Percentiles rank a stretch among this genome's conserved stretches.
phyloP scores from a whole-genome alignment of 2,888 invertebrate species.

The Agrochola litura region DNA sequence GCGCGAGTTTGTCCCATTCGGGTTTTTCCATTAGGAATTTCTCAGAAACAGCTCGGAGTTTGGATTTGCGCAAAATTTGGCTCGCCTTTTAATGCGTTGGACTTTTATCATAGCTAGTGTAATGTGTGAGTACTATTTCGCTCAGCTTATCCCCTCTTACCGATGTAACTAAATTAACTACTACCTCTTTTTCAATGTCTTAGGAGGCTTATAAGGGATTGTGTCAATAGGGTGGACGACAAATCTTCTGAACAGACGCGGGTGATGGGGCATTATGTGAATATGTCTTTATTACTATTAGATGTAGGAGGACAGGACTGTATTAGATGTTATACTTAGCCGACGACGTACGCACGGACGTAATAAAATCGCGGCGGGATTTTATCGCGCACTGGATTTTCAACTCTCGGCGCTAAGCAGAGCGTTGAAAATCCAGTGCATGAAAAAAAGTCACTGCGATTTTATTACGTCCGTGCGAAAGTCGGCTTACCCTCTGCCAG shows the following conservation, averaged over 20 bases:
- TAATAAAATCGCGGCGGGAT: too few species aligned
- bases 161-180: neutral
- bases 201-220: constrained; percentile 1
- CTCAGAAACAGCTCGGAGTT: too few species aligned
- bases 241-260: neutral
- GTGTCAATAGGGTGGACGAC: constrained; percentile 10
- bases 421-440: too few species aligned
- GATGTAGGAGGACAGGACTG: too few species aligned
- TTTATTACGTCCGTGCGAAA: too few species aligned
- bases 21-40: neutral
- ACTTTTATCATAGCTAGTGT: neutral
- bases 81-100: neutral
- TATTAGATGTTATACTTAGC: neutral
- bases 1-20: too few species aligned
- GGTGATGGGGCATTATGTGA: neutral
- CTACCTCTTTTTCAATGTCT: neutral
- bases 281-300: neutral
- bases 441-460: too few species aligned
- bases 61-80: neutral
- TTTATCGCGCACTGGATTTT: too few species aligned
- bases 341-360: too few species aligned
- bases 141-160: neutral
- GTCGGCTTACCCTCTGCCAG: neutral
- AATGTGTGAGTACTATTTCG: neutral
- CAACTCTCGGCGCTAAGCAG: too few species aligned